phyloP scores from a whole-genome alignment of 2,113 vertebrate species.

The Erpornis zantholeuca region DNA sequence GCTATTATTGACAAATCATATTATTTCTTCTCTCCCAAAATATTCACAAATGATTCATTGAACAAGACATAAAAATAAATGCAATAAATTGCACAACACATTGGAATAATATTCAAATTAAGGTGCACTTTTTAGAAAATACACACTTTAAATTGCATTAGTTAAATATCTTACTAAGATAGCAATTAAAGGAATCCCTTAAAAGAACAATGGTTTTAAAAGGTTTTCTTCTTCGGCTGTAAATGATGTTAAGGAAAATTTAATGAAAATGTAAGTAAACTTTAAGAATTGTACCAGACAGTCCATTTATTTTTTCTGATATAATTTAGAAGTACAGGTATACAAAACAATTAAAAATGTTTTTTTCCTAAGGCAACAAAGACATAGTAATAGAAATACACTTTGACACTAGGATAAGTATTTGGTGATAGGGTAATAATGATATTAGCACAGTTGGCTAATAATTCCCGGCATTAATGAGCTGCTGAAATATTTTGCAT shows the following conservation, averaged over 20 bases:
- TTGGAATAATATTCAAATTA: background rate
- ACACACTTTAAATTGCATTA: background rate
- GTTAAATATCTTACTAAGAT: background rate
- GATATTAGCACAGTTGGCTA: background rate
- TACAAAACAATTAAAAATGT: background rate
- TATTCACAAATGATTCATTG: background rate
- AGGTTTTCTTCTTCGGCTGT: background rate
- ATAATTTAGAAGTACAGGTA: background rate
- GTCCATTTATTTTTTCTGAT: background rate
- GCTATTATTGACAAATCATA: background rate
- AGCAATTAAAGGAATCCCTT: background rate
- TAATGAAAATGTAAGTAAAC: background rate
- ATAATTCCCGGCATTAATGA: background rate
- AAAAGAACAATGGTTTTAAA: background rate
- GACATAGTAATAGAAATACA: background rate
- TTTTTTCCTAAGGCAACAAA: background rate
- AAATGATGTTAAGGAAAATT: background rate
- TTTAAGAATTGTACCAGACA: background rate
- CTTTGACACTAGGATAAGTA: background rate
- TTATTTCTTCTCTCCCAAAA: background rate
- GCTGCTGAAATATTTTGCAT: background rate
- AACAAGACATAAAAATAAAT: background rate
- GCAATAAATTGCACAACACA: background rate
- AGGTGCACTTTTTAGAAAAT: background rate
- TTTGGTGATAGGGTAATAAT: background rate